A percentile compares a stretch with the other conserved stretches of the same genome.
phyloP scores from a whole-genome alignment of 2,113 vertebrate genomes.

The Sapajus apella region DNA sequence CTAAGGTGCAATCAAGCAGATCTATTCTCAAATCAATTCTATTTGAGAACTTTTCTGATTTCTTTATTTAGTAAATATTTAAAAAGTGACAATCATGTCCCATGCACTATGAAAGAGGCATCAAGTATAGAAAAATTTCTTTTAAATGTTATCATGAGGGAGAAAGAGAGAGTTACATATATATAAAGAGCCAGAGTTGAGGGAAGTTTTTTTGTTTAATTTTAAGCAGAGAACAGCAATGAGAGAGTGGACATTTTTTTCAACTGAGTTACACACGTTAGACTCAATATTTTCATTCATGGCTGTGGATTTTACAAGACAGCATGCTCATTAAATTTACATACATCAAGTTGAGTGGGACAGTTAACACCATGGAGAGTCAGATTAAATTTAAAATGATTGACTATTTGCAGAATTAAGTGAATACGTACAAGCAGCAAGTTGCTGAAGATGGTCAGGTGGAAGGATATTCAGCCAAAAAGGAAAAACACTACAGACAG shows the following conservation, averaged over 20 bases:
- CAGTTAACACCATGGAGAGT: conserved; percentile 61
- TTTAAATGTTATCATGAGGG: no score
- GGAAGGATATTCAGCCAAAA: neutral
- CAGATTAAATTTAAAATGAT: conserved; percentile 70
- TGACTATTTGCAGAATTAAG: conserved; percentile 62
- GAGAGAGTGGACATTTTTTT: conserved; percentile 28
- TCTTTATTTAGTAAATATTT: no score
- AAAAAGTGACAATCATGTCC: no score
- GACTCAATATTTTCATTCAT: conserved; percentile 62
- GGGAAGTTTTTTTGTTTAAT: no score
- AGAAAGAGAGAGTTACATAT: no score
- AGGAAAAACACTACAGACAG: neutral
- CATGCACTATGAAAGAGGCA: no score
- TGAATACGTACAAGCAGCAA: conserved; percentile 33
- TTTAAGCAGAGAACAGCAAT: neutral
- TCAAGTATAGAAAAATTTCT: no score
- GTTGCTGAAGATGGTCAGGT: conserved; percentile 45
- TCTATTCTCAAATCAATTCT: no score
- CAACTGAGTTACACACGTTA: conserved; percentile 58
- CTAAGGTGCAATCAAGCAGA: conserved; percentile 25
- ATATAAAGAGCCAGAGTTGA: no score
- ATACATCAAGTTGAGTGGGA: conserved; percentile 60
- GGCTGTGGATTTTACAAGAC: conserved; percentile 64
- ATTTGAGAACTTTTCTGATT: no score
- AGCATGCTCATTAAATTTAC: conserved; percentile 67